Evolutionary conservation across 2,888 invertebrate genomes (phyloP).

Genomic region (Agrochola lychnidis): DNA sequence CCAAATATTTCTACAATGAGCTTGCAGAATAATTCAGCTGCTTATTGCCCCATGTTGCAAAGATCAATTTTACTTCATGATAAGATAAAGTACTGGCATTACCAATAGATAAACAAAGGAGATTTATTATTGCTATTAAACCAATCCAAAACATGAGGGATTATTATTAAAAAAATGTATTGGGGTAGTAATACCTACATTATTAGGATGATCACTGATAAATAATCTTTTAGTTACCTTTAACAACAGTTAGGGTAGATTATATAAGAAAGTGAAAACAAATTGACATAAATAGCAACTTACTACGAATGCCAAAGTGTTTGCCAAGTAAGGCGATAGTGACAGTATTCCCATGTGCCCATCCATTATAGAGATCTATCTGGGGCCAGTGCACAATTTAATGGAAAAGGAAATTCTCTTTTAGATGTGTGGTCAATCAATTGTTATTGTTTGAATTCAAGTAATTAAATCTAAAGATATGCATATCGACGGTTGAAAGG

Average conservation of each 20-base stretch:
- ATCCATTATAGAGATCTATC: neutral
- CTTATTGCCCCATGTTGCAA: constrained; percentile 9
- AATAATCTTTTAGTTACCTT: neutral
- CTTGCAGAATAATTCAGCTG: neutral
- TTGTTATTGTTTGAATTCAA: neutral
- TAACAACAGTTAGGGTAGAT: neutral
- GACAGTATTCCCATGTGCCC: neutral
- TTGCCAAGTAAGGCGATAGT: neutral
- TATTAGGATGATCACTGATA: neutral
- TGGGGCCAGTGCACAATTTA: neutral
- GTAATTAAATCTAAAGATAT: neutral
- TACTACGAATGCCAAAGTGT: neutral
- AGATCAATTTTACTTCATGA: constrained; percentile 9
- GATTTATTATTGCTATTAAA: constrained; percentile 9
- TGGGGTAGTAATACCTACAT: neutral
- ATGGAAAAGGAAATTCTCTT: neutral
- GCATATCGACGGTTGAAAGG: too few species aligned
- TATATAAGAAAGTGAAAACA: neutral
- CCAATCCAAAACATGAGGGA: neutral
- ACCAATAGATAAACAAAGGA: neutral
- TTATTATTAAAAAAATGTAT: neutral
- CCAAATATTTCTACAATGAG: neutral
- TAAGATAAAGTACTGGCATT: constrained; percentile 29
- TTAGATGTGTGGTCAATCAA: neutral
- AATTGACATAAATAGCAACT: neutral